Evolutionary conservation across 2,113 vertebrate genomes (phyloP), one percentile per base, ranked within the genome.

Genomic region (Triplophysa tibetana): DNA sequence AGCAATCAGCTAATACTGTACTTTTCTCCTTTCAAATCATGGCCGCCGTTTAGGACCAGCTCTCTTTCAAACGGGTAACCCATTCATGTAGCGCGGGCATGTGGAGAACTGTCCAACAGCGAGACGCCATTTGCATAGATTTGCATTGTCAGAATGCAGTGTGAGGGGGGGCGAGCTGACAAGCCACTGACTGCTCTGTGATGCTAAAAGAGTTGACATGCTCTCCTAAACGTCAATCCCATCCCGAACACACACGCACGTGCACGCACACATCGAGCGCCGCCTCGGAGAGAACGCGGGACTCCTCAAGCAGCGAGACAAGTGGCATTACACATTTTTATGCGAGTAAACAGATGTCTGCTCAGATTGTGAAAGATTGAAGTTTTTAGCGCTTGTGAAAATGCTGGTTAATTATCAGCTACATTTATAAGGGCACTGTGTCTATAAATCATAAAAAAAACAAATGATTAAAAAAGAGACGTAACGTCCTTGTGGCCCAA

Each of bases 111-210:
- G 90, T 90, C 88, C 86, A 65, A 78, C 79, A 87, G 79, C 83
- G 91, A 87, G 86, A 86, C 82, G 83, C 81, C 38, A 81, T 91
- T 91, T 90, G 87, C 88, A 89, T 91, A 86, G 85, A 90, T 91
- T 91, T 92, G 89, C 90, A 88, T 92, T 86, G 88, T 89, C 87
- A 89, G 88, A 85, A 79, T 67, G 88, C 86, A 89, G 88, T 88
- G 88, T 83, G 84, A 84, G 88, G 88, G 87, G 87, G 86, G 89
- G 3, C 26, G 87, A 89, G 84, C 83, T 87, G 90, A 90, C 88
- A 90, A 87, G 87, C 82, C 75, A 67, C 70, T 82, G 85, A 88
- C 83, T 83, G 87, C 12, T 83, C 87, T 85, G 50, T 70, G 81
- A 85, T 77, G 86, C 83, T 81, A 63, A 78, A 85, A 89, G 88